These are phyloP conservation scores for Clamator glandarius DNA, from an alignment of 2,797 vertebrate species.

Conservation along the genomic window DNA sequence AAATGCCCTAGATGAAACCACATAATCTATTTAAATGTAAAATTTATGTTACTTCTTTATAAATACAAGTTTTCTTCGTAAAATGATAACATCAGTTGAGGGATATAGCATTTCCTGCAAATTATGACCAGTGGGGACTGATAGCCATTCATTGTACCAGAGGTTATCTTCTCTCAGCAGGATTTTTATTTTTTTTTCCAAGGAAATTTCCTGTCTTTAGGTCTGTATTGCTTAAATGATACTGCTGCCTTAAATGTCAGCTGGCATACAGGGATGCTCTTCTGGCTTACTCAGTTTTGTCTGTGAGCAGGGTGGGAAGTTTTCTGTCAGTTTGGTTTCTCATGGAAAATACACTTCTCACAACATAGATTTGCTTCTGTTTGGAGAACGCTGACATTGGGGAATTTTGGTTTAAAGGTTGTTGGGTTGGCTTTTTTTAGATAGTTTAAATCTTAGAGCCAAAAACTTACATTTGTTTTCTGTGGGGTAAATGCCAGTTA, in stretches of 20 bases:
- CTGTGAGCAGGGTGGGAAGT: not conserved
- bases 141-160: not conserved
- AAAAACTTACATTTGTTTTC: not conserved
- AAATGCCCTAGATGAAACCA: not conserved
- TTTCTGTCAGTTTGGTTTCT: slow-evolving; percentile 22
- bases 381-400: not conserved
- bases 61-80: not conserved
- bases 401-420: not conserved
- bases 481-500: not conserved
- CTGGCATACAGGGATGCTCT: not conserved
- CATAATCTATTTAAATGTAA: not conserved
- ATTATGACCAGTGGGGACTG: not conserved
- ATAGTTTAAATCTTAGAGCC: not conserved
- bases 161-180: not conserved
- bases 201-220: slow-evolving; percentile 3
- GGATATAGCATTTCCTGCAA: not conserved
- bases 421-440: not conserved
- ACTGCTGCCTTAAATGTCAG: not conserved
- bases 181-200: not conserved
- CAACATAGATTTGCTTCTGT: not conserved
- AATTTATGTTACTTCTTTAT: not conserved
- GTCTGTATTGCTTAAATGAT: not conserved
- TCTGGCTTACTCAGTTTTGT: slow-evolving; percentile 1
- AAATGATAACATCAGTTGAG: not conserved
- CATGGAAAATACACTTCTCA: not conserved